Evolutionary conservation across 2,797 vertebrate species (phyloP).

Genomic region (Percopsis omiscomaycus): DNA sequence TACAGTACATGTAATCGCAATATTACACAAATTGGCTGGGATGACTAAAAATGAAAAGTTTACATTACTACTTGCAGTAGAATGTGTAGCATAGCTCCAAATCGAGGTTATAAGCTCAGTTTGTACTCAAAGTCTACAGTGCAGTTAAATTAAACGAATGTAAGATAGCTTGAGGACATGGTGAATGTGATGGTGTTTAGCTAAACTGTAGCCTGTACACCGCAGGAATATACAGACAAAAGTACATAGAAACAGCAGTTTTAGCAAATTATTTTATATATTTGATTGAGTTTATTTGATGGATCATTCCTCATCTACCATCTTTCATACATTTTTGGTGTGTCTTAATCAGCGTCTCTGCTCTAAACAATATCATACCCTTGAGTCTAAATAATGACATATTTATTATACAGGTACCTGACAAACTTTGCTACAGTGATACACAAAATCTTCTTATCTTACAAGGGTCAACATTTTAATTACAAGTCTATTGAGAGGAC

Average conservation of each 20-base stretch:
- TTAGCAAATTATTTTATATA: conserved; percentile 56
- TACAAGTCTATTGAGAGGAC: conserved; percentile 69
- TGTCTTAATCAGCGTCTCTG: conserved; percentile 53
- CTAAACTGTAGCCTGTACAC: conserved; percentile 80
- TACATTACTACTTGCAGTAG: conserved; percentile 53
- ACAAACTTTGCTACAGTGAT: conserved; percentile 74
- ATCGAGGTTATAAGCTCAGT: conserved; percentile 46
- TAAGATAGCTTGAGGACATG: conserved; percentile 47
- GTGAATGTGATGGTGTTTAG: conserved; percentile 43
- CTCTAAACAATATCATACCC: conserved; percentile 66
- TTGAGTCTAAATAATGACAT: conserved; percentile 53
- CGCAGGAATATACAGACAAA: conserved; percentile 90
- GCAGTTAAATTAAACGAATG: conserved; percentile 55
- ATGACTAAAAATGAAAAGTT: conserved; percentile 51
- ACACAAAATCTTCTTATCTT: conserved; percentile 77
- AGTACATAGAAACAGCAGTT: conserved; percentile 72
- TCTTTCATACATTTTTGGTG: conserved; percentile 64
- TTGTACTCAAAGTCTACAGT: conserved; percentile 55
- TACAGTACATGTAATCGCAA: conserved; percentile 21
- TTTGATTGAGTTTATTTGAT: conserved; percentile 57
- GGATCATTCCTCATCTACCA: conserved; percentile 50
- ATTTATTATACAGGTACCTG: conserved; percentile 67
- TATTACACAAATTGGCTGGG: conserved; percentile 29
- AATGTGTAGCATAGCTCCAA: conserved; percentile 60
- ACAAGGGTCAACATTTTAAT: conserved; percentile 67